phyloP scores from a whole-genome alignment of 1,140 invertebrate genomes.

The Halotydeus destructor region DNA sequence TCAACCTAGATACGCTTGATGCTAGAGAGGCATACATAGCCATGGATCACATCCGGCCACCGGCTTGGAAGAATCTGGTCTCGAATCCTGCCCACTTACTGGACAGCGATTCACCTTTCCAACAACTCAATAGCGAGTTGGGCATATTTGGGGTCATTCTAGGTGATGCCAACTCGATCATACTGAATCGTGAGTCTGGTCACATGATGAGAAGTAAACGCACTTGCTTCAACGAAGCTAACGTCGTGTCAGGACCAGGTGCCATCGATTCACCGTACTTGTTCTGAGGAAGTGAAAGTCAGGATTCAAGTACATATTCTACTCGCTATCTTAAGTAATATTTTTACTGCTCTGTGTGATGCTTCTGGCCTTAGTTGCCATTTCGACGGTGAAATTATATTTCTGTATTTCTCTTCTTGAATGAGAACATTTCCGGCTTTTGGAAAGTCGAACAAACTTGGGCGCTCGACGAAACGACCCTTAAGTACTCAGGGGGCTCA shows the following conservation, averaged over 20 bases:
- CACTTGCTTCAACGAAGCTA: constrained; percentile 67
- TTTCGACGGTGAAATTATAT: too few species aligned
- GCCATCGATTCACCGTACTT: constrained; percentile 44
- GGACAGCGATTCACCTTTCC: constrained; percentile 26
- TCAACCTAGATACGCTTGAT: constrained; percentile 34
- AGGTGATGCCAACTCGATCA: constrained; percentile 25
- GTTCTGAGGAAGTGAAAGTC: too few species aligned
- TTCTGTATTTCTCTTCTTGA: too few species aligned
- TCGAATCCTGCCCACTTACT: constrained; percentile 30
- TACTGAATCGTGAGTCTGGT: constrained; percentile 52
- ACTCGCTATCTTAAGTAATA: too few species aligned
- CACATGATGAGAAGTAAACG: constrained; percentile 80
- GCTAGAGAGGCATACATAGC: constrained; percentile 74
- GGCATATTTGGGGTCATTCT: constrained; percentile 85
- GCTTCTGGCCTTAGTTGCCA: too few species aligned
- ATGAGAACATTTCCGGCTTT: too few species aligned
- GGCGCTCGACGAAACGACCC: too few species aligned
- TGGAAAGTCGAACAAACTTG: too few species aligned
- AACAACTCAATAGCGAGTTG: constrained; percentile 51
- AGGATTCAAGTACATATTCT: too few species aligned
- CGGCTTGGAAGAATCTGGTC: constrained; percentile 53
- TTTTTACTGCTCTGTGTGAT: too few species aligned
- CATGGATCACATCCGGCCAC: constrained; percentile 71
- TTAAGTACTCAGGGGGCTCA: too few species aligned
- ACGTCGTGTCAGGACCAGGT: constrained; percentile 72